Conservation (phyloP, 2,888 invertebrate genomes). For the Zhengitettix transpicula region DNA sequence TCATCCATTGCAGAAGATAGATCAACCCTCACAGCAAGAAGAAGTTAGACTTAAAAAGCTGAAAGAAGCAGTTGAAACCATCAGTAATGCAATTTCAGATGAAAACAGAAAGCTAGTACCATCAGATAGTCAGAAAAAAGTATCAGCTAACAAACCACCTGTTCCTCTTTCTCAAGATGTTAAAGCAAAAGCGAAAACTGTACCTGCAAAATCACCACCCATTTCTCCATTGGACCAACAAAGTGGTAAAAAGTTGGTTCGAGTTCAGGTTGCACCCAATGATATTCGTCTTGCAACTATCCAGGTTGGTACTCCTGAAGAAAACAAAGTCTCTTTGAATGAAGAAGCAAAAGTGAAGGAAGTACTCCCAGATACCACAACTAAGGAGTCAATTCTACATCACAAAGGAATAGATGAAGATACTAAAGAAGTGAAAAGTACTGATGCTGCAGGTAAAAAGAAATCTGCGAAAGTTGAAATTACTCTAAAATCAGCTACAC, state of each 20-base stretch:
- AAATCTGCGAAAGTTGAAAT: constrained; percentile 48
- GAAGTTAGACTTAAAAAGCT: constrained; percentile 30
- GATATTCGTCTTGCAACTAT: constrained; percentile 25
- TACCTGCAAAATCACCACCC: constrained; percentile 4
- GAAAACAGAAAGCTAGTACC: background rate
- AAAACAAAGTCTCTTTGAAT: background rate
- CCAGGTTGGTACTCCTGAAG: constrained; percentile 24
- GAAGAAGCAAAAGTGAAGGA: background rate
- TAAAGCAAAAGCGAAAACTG: background rate
- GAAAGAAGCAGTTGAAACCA: constrained; percentile 54
- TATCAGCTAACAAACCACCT: constrained; percentile 4
- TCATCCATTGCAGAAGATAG: constrained; percentile 3
- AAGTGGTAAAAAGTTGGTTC: constrained; percentile 8
- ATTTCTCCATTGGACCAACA: constrained; percentile 2
- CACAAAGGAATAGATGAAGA: background rate
- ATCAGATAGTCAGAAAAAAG: background rate
- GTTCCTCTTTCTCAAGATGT: background rate
- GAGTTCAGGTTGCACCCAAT: constrained; percentile 23
- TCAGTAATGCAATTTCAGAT: constrained; percentile 44
- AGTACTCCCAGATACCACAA: background rate
- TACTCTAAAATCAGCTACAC: constrained; percentile 46
- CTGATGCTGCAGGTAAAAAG: constrained; percentile 20
- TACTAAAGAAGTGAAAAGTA: constrained; percentile 2
- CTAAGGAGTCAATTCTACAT: background rate
- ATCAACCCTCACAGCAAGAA: constrained; percentile 4